Conservation (phyloP, 1,140 invertebrate species). For the Polypedilum pembai region DNA sequence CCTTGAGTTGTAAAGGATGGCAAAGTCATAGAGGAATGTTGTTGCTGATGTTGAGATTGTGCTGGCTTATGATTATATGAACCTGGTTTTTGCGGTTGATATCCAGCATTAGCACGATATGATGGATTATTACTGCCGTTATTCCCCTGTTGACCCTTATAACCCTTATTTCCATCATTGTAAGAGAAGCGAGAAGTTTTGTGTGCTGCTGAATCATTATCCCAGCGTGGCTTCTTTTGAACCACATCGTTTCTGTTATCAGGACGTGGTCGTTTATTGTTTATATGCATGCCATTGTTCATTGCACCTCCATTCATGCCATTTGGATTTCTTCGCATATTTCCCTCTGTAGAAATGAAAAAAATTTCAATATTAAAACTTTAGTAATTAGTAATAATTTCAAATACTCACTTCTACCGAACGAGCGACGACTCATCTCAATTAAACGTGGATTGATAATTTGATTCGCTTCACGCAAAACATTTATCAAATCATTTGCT, state of each 20-base stretch:
- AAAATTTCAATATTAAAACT: not conserved
- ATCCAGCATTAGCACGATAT: no score
- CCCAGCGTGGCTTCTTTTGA: not conserved
- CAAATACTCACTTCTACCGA: not conserved
- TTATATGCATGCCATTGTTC: not conserved
- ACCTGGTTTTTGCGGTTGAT: no score
- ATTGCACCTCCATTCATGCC: not conserved
- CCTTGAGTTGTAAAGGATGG: not conserved
- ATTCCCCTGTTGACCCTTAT: not conserved
- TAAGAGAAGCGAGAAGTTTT: not conserved
- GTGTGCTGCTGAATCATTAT: not conserved
- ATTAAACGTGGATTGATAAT: conserved; percentile 52
- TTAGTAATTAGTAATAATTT: not conserved
- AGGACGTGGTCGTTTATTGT: not conserved
- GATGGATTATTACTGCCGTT: no score
- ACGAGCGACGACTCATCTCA: conserved; percentile 45
- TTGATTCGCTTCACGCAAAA: conserved; percentile 89
- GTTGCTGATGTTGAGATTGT: no score
- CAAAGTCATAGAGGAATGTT: no score
- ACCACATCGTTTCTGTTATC: not conserved
- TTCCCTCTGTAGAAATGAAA: not conserved
- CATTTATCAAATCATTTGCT: conserved; percentile 84
- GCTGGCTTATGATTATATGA: no score
- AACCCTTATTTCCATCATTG: not conserved
- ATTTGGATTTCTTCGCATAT: not conserved